These are phyloP conservation scores for pig (Sus scrofa) DNA, from an alignment of 2,113 vertebrate genomes.

Conservation along the genomic window T2T-Sscrofa CM000823.6:44867001-44867500, in stretches of 20 bases:
- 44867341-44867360: background rate
- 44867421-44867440: background rate
- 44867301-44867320: background rate
- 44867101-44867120: background rate
- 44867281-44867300: background rate
- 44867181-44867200: background rate
- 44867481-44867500: slow-evolving; percentile 15
- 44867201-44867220: background rate
- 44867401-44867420: background rate
- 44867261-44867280: background rate
- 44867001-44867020: background rate
- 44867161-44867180: background rate
- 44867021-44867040: background rate
- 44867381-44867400: background rate
- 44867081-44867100: background rate
- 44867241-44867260: background rate
- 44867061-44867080: background rate
- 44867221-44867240: background rate
- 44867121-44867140: background rate
- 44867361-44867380: background rate
- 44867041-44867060: background rate
- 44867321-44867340: background rate
- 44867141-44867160: background rate
- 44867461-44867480: background rate
- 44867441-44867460: background rate